Evolutionary conservation across 2,888 invertebrate genomes (phyloP), one percentile per base, ranked within the genome.

Genomic region (Zootermopsis nevadensis): DNA sequence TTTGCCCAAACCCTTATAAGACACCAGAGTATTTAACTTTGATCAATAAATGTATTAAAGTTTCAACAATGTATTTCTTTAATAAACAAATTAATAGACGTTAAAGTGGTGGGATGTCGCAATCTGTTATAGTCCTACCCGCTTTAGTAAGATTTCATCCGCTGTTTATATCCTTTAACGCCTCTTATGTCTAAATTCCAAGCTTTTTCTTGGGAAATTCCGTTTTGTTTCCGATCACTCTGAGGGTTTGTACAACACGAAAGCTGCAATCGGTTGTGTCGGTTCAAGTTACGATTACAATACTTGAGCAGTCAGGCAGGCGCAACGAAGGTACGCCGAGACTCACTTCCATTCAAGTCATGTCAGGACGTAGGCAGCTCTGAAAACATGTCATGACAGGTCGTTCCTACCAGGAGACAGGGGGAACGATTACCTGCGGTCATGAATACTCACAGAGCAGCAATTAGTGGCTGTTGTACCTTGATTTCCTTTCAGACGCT

Each of bases 311-410:
- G 15, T n/a, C 30, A 66, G 22, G 69, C 22, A 69, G 31, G 69
- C 69, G 33, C 33, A 2, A 69, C 15, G 31, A 33, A 31, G 69
- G 69, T 69, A 69, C 22, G 33, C 55, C 48, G 48, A n/a, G n/a
- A 19, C 48, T 19, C 15, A 15, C 48, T 48, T 19, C 48, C 42
- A 77, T 77, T 77, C 77, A 77, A 24, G 77, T 42, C 77, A 77
- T 77, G 55, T 77, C 77, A 77, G 69, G 31, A 33, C 24, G 27
- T 3, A 30, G 33, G 69, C 69, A 69, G 69, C 69, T 33, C 31
- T 69, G 77, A 35, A 53, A 77, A 77, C 77, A 77, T 31, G 77
- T 31, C 53, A 55, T 77, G 77, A 77, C 77, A 77, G 77, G 31
- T n/a, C 31, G 69, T 69, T 69, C 69, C 69, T 69, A 33, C 33